phyloP scores from a whole-genome alignment of 2,113 vertebrate genomes.

The Micromys minutus region DNA sequence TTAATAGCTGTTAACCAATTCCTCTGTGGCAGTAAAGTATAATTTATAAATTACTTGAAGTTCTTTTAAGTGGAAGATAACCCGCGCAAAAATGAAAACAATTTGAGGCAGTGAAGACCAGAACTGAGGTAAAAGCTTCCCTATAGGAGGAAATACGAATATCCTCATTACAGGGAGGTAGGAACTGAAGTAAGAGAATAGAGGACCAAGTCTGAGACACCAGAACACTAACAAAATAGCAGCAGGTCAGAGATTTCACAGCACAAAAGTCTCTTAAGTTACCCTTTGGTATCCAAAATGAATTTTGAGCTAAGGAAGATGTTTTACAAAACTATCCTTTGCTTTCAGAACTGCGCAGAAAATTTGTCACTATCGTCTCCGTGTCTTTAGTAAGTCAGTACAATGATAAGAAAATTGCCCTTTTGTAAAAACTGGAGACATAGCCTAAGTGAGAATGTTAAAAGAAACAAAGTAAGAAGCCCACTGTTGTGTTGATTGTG shows the following conservation, averaged over 20 bases:
- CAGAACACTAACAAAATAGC: neutral
- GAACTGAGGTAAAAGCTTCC: neutral
- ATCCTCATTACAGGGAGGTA: neutral
- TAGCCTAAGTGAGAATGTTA: neutral
- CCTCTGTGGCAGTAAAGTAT: neutral
- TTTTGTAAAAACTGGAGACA: neutral
- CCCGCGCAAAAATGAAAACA: slow-evolving; percentile 9
- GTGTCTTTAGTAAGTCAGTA: neutral
- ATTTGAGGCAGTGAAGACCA: neutral
- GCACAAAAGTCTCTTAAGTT: neutral
- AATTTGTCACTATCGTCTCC: neutral
- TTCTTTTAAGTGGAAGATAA: neutral
- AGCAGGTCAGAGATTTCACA: neutral
- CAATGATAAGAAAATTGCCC: neutral
- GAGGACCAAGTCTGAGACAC: neutral
- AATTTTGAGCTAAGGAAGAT: neutral
- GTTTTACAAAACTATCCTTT: neutral
- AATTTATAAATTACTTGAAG: slow-evolving; percentile 32
- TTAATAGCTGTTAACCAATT: slow-evolving; percentile 35
- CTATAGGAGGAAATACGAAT: neutral
- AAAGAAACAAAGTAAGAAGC: neutral
- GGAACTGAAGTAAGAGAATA: neutral
- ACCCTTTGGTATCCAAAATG: neutral
- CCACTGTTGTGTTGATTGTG: neutral
- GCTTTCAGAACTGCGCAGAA: neutral